A percentile compares a stretch with the other conserved stretches of the same genome.
phyloP scores from a whole-genome alignment of 1,140 invertebrate genomes.

The Rhagoletis pomonella region DNA sequence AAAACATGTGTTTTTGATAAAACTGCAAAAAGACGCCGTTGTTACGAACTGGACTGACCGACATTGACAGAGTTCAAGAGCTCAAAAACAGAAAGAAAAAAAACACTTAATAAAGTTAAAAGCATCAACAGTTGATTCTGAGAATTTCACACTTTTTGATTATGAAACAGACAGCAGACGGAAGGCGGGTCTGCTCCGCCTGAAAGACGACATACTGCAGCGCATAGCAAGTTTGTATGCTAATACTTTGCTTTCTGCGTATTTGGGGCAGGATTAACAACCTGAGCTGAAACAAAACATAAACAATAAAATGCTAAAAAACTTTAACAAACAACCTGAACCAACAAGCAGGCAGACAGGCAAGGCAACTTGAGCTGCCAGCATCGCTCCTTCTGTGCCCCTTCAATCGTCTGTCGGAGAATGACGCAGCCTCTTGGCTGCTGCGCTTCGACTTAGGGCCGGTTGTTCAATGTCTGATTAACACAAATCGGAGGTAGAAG shows the following conservation, averaged over 20 bases:
- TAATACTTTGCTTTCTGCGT: background rate
- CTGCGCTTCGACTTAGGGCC: background rate
- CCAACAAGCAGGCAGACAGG: background rate
- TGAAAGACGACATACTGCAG: background rate
- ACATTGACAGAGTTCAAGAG: conserved; percentile 30
- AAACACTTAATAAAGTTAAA: background rate
- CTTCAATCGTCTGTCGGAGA: background rate
- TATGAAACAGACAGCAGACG: background rate
- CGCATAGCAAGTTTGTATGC: conserved; percentile 30
- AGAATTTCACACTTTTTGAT: conserved; percentile 44
- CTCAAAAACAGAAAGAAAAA: background rate
- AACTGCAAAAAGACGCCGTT: too few relatives aligned
- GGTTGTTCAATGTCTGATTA: too few relatives aligned
- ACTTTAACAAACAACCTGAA: background rate
- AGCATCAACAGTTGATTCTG: conserved; percentile 40
- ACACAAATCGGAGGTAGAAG: too few relatives aligned
- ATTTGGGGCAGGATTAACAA: conserved; percentile 48
- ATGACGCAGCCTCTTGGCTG: background rate
- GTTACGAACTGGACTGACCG: background rate
- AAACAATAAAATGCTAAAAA: conserved; percentile 35
- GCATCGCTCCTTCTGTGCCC: background rate
- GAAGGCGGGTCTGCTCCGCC: background rate
- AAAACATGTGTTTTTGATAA: too few relatives aligned
- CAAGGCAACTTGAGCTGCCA: conserved; percentile 16
- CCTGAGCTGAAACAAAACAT: conserved; percentile 24